Percentiles rank a stretch among this genome's conserved stretches.
Evolutionary conservation across 2,797 vertebrate genomes (phyloP).

Genomic region (Ctenochaetus hawaiiensis): DNA sequence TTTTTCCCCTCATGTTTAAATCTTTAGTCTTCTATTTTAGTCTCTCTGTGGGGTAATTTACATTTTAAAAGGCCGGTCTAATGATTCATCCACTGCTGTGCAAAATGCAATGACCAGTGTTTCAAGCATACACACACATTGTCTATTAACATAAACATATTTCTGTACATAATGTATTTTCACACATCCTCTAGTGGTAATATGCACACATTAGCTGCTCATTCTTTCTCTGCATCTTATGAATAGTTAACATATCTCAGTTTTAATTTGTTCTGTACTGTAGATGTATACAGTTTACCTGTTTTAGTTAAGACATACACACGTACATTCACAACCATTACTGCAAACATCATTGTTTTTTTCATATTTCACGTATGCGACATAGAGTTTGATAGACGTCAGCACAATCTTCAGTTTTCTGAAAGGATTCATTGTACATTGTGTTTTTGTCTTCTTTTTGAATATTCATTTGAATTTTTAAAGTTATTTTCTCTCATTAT

Average conservation of each 20-base stretch:
- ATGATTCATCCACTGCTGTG: no score
- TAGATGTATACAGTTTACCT: neutral
- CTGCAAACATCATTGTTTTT: neutral
- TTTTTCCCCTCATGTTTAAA: conserved; percentile 16
- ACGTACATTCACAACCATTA: neutral
- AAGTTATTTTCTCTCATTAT: no score
- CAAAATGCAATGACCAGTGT: no score
- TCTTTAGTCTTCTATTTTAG: conserved; percentile 1
- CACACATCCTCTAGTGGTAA: no score
- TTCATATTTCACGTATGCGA: neutral
- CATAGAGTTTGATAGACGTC: neutral
- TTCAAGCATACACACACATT: neutral
- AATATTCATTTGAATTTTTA: neutral
- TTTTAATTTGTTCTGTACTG: neutral
- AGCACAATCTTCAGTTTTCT: neutral
- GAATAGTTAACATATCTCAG: neutral
- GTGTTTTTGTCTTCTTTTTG: neutral
- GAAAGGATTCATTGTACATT: neutral
- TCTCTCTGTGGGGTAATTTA: neutral
- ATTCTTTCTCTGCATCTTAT: neutral
- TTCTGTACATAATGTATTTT: no score
- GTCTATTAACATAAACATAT: neutral
- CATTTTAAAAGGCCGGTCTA: no score
- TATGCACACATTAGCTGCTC: neutral
- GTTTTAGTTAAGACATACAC: neutral